Conservation (phyloP, 2,797 vertebrate genomes). For the Triplophysa yarkandensis region DNA sequence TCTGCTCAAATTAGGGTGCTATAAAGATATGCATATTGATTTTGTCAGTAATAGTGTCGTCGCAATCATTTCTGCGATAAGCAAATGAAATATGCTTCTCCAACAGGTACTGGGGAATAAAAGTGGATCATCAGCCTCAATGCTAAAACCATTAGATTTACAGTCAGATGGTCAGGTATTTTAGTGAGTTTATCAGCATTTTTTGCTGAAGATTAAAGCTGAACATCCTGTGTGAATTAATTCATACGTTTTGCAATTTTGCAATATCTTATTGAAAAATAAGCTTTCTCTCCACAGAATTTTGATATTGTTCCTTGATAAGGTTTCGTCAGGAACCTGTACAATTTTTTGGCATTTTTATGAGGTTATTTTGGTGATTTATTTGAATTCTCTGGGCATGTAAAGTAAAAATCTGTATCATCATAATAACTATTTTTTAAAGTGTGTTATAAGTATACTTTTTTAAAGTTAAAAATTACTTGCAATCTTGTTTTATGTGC, state of each 20-base stretch:
- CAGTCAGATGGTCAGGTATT: conserved; percentile 51
- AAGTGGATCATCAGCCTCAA: conserved; percentile 49
- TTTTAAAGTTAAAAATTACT: too few relatives aligned
- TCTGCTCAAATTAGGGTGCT: conserved; percentile 11
- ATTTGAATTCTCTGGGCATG: too few relatives aligned
- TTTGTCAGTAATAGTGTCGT: conserved; percentile 10
- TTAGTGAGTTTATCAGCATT: conserved; percentile 32
- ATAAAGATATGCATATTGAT: conserved; percentile 30
- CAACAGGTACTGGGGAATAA: conserved; percentile 43
- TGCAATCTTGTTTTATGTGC: too few relatives aligned
- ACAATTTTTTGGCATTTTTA: not conserved
- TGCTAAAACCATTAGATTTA: conserved; percentile 43
- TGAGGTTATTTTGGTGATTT: too few relatives aligned
- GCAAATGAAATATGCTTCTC: conserved; percentile 52
- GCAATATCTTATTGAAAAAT: too few relatives aligned
- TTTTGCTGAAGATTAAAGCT: conserved; percentile 30
- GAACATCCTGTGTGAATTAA: conserved; percentile 24
- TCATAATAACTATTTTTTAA: too few relatives aligned
- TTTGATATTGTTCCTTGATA: not conserved
- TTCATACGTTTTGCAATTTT: too few relatives aligned
- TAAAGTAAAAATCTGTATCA: too few relatives aligned
- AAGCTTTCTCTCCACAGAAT: too few relatives aligned
- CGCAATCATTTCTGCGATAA: conserved; percentile 36
- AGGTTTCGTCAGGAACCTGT: not conserved
- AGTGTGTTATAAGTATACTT: too few relatives aligned